A percentile compares a stretch with the other conserved stretches of the same genome.
Evolutionary conservation across 2,888 invertebrate genomes (phyloP).

Genomic region (Cordilura impudica): DNA sequence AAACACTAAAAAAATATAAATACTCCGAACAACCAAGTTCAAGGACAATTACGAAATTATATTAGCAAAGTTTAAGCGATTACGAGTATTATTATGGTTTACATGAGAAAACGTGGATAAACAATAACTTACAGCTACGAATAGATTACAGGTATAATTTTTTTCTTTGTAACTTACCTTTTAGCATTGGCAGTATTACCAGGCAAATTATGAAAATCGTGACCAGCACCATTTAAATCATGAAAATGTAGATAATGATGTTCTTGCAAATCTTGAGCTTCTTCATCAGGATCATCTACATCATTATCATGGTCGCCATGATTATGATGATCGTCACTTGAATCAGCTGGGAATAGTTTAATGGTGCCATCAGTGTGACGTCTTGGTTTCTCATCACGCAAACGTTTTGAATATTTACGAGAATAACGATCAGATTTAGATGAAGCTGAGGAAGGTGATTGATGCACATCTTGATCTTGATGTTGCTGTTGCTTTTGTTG

Average conservation of each 20-base stretch:
- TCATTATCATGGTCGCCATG: slow-evolving; percentile 23
- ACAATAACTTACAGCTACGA: slow-evolving; percentile 7
- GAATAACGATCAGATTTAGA: slow-evolving; percentile 38
- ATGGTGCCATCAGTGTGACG: slow-evolving; percentile 65
- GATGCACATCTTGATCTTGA: neutral
- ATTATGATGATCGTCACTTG: slow-evolving; percentile 9
- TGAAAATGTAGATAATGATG: slow-evolving; percentile 59
- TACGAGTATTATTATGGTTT: neutral
- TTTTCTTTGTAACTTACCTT: slow-evolving; percentile 69
- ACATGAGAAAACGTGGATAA: neutral
- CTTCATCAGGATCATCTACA: slow-evolving; percentile 25
- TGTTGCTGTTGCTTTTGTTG: slow-evolving; percentile 30
- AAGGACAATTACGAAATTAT: slow-evolving; percentile 53
- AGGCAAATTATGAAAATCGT: slow-evolving; percentile 55
- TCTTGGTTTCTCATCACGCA: slow-evolving; percentile 66
- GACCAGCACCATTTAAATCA: slow-evolving; percentile 61
- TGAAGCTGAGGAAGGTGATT: neutral
- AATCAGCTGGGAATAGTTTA: slow-evolving; percentile 37
- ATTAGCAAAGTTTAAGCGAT: slow-evolving; percentile 21
- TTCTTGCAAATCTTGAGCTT: slow-evolving; percentile 52
- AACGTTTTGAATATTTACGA: slow-evolving; percentile 57
- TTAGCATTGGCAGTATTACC: slow-evolving; percentile 70
- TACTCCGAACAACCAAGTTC: slow-evolving; percentile 45
- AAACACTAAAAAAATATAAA: too few species aligned
- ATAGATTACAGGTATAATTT: slow-evolving; percentile 1